These are phyloP conservation scores for Chloroceryle inda DNA, from an alignment of 2,797 vertebrate genomes.

Conservation along the genomic window DNA sequence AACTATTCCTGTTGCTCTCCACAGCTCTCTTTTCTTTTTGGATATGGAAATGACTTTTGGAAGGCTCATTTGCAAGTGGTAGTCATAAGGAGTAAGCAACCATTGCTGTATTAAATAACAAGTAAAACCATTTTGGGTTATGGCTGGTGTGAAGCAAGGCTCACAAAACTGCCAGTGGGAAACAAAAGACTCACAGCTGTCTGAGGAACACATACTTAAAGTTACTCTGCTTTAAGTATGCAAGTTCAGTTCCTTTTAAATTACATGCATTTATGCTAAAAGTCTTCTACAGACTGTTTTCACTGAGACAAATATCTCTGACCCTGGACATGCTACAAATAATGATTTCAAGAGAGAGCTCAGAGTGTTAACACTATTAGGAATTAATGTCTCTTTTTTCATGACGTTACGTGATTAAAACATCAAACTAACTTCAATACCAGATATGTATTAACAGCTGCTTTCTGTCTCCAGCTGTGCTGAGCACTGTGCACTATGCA, in stretches of 20 bases:
- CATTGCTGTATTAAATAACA: neutral
- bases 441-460: neutral
- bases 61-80: neutral
- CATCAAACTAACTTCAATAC: neutral
- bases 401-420: neutral
- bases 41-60: neutral
- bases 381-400: neutral
- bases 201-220: neutral
- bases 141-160: neutral
- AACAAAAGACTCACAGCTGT: slow-evolving; percentile 7
- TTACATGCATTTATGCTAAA: neutral
- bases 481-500: neutral
- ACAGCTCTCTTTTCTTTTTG: neutral
- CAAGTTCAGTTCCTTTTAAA: neutral
- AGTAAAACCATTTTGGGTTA: neutral
- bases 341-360: neutral
- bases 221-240: neutral
- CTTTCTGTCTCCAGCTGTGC: neutral
- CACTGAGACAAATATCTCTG: neutral
- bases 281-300: neutral
- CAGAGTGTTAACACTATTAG: neutral
- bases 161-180: slow-evolving; percentile 8
- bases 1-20: neutral
- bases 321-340: neutral
- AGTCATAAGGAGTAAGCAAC: neutral